Evolutionary conservation across 2,888 invertebrate genomes (phyloP).

Genomic region (Hemistola chrysoprasaria): DNA sequence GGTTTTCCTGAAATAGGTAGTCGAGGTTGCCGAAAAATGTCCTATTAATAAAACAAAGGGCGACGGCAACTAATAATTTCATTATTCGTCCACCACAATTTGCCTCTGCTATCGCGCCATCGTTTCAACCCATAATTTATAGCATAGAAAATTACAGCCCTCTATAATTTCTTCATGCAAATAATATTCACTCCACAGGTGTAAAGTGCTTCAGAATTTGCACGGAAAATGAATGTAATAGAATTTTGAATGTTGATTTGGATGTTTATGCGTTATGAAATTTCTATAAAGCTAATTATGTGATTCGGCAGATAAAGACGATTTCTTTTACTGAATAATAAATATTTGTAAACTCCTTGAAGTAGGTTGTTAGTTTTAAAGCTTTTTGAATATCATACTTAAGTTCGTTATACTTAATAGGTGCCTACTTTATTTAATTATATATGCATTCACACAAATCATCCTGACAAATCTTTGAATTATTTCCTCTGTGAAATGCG

Average conservation of each 20-base stretch:
- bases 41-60: constrained; percentile 51
- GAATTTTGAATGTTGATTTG: too few relatives aligned
- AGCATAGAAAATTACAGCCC: constrained; percentile 39
- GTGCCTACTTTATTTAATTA: constrained; percentile 12
- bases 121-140: constrained; percentile 41
- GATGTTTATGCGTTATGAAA: neutral
- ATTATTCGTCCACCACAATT: constrained; percentile 53
- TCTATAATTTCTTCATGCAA: constrained; percentile 54
- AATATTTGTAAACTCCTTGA: too few relatives aligned
- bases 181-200: constrained; percentile 46
- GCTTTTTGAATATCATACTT: too few relatives aligned
- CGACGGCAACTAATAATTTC: constrained; percentile 53
- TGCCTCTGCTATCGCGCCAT: constrained; percentile 48
- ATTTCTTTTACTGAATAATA: too few relatives aligned
- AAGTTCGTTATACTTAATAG: too few relatives aligned
- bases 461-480: constrained; percentile 41
- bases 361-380: too few relatives aligned
- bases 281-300: constrained; percentile 28
- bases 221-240: constrained; percentile 21
- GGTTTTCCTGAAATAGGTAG: too few relatives aligned
- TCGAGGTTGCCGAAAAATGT: constrained; percentile 19
- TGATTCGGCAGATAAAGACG: too few relatives aligned
- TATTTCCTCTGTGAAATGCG: constrained; percentile 41
- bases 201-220: constrained; percentile 40
- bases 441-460: constrained; percentile 33